These are phyloP conservation scores for Petroica traversi DNA, from an alignment of 2,113 vertebrate genomes.

Conservation along the genomic window DNA sequence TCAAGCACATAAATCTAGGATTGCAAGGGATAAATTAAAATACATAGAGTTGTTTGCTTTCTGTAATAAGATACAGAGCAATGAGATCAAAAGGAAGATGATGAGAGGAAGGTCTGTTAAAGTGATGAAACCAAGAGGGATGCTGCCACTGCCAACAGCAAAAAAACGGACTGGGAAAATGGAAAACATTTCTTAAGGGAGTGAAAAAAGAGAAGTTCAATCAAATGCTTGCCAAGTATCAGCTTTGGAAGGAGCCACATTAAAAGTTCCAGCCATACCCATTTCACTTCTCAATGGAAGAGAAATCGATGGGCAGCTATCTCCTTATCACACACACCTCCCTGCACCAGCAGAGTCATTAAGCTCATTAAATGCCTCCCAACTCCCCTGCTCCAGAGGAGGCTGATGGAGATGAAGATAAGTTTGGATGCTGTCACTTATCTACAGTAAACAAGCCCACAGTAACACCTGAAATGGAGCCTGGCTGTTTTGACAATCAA, in stretches of 20 bases:
- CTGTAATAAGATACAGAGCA: neutral
- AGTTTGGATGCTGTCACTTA: neutral
- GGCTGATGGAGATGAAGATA: neutral
- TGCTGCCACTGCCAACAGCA: neutral
- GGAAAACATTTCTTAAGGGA: conserved; percentile 14
- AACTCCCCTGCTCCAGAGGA: neutral
- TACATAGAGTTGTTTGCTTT: conserved; percentile 4
- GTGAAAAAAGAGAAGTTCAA: neutral
- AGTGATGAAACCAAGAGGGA: neutral
- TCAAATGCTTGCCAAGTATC: neutral
- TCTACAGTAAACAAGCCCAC: neutral
- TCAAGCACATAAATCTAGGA: neutral
- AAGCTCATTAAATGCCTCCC: neutral
- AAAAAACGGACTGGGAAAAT: neutral
- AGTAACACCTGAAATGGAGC: neutral
- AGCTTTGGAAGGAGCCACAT: neutral
- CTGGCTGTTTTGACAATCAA: neutral
- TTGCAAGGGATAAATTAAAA: neutral
- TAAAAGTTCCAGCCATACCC: neutral
- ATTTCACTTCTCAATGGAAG: neutral
- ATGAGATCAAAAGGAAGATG: neutral
- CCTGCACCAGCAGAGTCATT: neutral
- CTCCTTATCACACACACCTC: neutral
- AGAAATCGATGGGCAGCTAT: neutral
- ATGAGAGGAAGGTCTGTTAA: conserved; percentile 12